Base-by-base conservation (phyloP, 2,113 vertebrate genomes). In the Lonchura striata region DNA sequence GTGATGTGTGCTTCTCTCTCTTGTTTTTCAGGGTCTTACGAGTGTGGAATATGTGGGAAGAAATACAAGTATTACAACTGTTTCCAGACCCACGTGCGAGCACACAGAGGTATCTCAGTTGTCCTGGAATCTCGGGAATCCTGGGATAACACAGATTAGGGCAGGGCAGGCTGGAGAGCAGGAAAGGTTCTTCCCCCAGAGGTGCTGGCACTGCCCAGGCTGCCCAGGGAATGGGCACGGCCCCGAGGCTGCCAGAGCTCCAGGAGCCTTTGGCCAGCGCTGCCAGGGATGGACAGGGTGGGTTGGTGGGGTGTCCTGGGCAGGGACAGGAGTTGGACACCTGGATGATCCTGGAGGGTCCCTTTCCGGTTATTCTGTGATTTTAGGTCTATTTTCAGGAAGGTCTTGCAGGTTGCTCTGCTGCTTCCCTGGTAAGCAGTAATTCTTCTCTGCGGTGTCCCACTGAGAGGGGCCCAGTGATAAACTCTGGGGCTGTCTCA, bases 1-100 rank as follows among this genome's bases (percentile, higher is more conserved):
- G 82, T 97, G 95, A 95, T 57, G 15, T 9, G 15, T 68, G 39
- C 78, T 79, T 94, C 50, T 95, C 82, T 71, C 61, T 96, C 79
- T 90, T 97, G 50, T 96, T 88, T 98, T 98, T 68, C 98, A 99
- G 99, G 99, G 71, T 99, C 99, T 71, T 99, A 99, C 19, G 98
- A 99, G 74, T 99, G 99, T 89, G 99, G 98, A 64, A 99, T 99
- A 84, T 99, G 99, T 84, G 99, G 99, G 87, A 99, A 99, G 98
- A 99, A 99, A 94, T 99, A 99, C 98, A 99, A 99, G 95, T 99
- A 99, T 91, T 99, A 99, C 96, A 99, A 99, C 98, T 99, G 99
- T 95, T 99, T 99, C 98, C 99, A 99, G 98, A 99, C 99, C 13
- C 99, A 99, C 3, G 99, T 99, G 80, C 98, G 99, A 84, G 99